These are phyloP conservation scores for Drosophila anceps DNA, from an alignment of 2,888 invertebrate genomes.

Conservation along the genomic window DNA sequence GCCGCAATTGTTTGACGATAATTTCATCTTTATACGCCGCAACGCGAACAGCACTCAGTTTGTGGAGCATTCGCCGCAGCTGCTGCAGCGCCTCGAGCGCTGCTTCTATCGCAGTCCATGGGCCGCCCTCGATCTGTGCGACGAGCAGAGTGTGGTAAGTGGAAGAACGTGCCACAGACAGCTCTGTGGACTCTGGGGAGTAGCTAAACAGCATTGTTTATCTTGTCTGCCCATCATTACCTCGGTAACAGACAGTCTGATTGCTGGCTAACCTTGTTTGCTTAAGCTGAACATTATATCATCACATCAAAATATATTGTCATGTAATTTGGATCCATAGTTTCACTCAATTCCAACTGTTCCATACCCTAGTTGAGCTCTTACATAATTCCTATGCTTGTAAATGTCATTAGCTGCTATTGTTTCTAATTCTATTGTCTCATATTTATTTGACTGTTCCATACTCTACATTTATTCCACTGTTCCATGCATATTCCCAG, in stretches of 20 bases:
- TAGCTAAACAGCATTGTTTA: background rate
- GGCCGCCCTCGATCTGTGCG: slow-evolving; percentile 85
- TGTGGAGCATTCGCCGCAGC: slow-evolving; percentile 83
- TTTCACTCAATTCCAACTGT: slow-evolving; percentile 1
- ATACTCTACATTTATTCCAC: background rate
- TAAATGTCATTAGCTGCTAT: background rate
- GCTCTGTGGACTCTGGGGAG: background rate
- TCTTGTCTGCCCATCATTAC: background rate
- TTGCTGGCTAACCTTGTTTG: slow-evolving; percentile 1
- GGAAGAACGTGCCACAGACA: slow-evolving; percentile 8
- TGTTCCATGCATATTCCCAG: background rate
- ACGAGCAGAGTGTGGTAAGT: slow-evolving; percentile 83
- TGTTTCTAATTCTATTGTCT: background rate
- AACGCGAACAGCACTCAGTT: slow-evolving; percentile 84
- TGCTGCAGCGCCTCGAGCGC: slow-evolving; percentile 82
- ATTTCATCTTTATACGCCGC: slow-evolving; percentile 85
- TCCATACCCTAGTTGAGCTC: background rate
- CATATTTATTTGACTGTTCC: background rate
- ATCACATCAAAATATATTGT: background rate
- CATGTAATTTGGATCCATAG: background rate
- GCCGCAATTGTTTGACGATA: slow-evolving; percentile 85
- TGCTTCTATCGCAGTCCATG: slow-evolving; percentile 85
- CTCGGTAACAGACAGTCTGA: background rate
- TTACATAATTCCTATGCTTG: background rate
- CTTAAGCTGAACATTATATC: background rate